Conservation (phyloP, 2,113 vertebrate genomes). For the Paralichthys olivaceus region DNA sequence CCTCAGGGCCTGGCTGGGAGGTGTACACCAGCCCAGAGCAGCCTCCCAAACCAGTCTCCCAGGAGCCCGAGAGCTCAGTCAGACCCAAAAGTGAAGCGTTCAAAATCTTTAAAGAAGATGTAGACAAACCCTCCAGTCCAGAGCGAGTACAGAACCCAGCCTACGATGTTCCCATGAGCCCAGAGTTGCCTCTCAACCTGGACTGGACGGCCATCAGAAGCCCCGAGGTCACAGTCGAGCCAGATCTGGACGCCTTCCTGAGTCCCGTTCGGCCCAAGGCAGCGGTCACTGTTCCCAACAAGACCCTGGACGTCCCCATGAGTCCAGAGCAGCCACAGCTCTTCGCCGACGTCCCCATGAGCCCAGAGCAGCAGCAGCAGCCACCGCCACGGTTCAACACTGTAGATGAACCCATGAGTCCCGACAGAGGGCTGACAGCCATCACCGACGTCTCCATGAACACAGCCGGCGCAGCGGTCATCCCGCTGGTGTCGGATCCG, state of each 20-base stretch:
- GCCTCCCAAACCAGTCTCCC: neutral
- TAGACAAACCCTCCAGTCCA: constrained; percentile 10
- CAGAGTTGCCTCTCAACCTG: neutral
- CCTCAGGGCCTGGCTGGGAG: constrained; percentile 35
- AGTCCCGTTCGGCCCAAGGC: constrained; percentile 22
- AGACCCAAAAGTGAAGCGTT: neutral
- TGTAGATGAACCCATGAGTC: constrained; percentile 49
- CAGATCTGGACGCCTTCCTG: constrained; percentile 66
- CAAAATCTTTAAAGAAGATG: constrained; percentile 39
- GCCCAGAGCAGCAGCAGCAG: constrained; percentile 21
- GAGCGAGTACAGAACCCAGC: neutral
- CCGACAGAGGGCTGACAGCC: neutral
- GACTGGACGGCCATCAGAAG: constrained; percentile 49
- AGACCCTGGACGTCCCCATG: constrained; percentile 46
- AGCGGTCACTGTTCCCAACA: accelerated
- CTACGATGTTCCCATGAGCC: constrained; percentile 65
- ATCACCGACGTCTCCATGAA: constrained; percentile 40
- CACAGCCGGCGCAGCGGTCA: neutral
- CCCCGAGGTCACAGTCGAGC: neutral
- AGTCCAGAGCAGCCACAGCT: constrained; percentile 31
- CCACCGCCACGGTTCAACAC: accelerated
- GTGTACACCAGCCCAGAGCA: constrained; percentile 60
- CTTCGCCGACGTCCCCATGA: constrained; percentile 64
- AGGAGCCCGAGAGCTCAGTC: neutral
- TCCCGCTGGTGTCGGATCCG: constrained; percentile 84